Evolutionary conservation across 2,797 vertebrate genomes (phyloP).

Genomic region (Myripristis jacobus): DNA sequence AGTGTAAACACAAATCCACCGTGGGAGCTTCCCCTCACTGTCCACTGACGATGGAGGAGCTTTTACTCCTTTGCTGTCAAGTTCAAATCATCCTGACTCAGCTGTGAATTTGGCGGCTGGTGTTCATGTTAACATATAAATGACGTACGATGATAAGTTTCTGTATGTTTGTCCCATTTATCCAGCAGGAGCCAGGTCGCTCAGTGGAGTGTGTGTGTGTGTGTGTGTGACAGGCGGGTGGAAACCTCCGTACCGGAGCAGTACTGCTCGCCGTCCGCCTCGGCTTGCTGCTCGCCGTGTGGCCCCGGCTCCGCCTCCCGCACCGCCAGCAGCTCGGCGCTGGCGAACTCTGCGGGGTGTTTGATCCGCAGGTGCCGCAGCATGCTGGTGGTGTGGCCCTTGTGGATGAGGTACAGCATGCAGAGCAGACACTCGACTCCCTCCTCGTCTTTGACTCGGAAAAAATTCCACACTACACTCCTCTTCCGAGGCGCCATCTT

Average conservation of each 20-base stretch:
- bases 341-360: constrained; percentile 66
- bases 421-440: constrained; percentile 75
- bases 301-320: not conserved
- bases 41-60: no score
- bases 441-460: constrained; percentile 55
- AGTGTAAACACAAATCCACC: no score
- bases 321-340: constrained; percentile 31
- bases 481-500: constrained; percentile 70
- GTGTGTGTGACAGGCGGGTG: no score
- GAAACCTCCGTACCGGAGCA: constrained; percentile 48
- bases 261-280: constrained; percentile 39
- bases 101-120: no score
- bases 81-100: no score
- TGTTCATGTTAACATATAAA: no score
- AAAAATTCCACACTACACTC: constrained; percentile 77
- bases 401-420: constrained; percentile 50
- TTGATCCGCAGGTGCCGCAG: constrained; percentile 77
- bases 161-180: no score
- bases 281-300: constrained; percentile 10
- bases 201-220: no score
- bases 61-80: no score
- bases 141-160: no score
- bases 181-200: no score
- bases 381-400: constrained; percentile 76
- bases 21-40: no score